Evolutionary conservation across 2,888 invertebrate genomes (phyloP), one percentile per base, ranked within the genome.

Genomic region (Drosophila quinaria): DNA sequence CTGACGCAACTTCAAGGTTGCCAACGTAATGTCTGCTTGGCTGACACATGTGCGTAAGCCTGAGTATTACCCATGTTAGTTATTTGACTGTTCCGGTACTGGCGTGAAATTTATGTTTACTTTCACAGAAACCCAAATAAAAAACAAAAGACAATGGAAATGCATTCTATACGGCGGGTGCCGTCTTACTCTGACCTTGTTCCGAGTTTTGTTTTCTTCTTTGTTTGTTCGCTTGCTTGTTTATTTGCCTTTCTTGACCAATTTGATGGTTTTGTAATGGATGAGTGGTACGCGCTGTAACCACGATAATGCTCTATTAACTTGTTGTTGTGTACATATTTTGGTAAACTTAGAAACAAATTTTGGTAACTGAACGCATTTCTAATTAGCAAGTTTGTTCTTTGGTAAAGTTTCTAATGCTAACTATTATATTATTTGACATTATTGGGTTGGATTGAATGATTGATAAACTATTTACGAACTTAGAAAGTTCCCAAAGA

Each of bases 1-100:
- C 51, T 88, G 87, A 86, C 63, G 80, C 81, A 74, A 89, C 74
- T 65, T 66, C 87, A 87, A 89, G 85, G 83, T 83, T 88, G 87
- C 42, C 46, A 58, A 60, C 59, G 61, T 56, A 51, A 44, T 59
- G 59, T 58, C 35, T 47, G 41, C 15, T 41, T 35, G 35, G 42
- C 62, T 55, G 50, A 59, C 58, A 67, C 41, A 67, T 66, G 61
- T 42, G 46, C 44, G 31, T 59, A 39, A 64, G 54, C 41, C 41
- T 39, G 60, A 46, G 44, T 69, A 15, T 46, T 66, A 39, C 19
- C 59, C 61, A 59, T 51, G 61, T 73, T 61, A 71, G 51, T 61
- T 59, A 50, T 58, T 56, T 42, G 44, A 64, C 69, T 77, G 84
- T 86, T 83, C 71, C 84, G 83, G 83, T 56, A 49, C 44, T 68